Evolutionary conservation across 1,140 invertebrate species (phyloP).

Genomic region (Charaxes varanes): DNA sequence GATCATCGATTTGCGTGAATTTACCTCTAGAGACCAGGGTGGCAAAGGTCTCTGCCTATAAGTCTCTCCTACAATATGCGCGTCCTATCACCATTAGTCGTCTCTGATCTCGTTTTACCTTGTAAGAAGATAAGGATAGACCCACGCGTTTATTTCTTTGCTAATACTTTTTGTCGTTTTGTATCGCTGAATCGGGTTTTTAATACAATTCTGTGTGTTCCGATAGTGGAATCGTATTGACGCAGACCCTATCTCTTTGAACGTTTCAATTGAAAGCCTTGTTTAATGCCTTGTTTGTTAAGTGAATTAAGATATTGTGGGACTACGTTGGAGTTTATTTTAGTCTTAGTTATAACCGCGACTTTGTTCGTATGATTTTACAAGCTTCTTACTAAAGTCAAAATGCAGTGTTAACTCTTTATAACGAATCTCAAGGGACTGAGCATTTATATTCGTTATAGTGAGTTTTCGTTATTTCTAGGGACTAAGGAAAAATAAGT

Average conservation of each 20-base stretch:
- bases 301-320: slow-evolving; percentile 10
- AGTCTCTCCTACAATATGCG: slow-evolving; percentile 27
- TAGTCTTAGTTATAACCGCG: too few species aligned
- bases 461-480: too few species aligned
- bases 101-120: slow-evolving; percentile 31
- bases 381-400: too few species aligned
- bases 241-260: slow-evolving; percentile 21
- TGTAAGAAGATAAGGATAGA: slow-evolving; percentile 35
- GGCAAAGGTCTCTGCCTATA: slow-evolving; percentile 13
- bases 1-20: slow-evolving; percentile 5
- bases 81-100: slow-evolving; percentile 33
- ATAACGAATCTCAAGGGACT: too few species aligned
- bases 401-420: too few species aligned
- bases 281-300: slow-evolving; percentile 19
- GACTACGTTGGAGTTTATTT: neutral
- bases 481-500: too few species aligned
- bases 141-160: slow-evolving; percentile 33
- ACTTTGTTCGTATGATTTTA: too few species aligned
- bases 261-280: slow-evolving; percentile 18
- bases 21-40: slow-evolving; percentile 5
- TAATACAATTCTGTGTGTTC: slow-evolving; percentile 25
- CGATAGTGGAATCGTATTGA: slow-evolving; percentile 30
- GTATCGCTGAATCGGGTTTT: slow-evolving; percentile 17
- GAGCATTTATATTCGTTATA: too few species aligned
- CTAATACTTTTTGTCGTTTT: slow-evolving; percentile 18